Conservation (phyloP, 2,113 vertebrate species). For the Lasiurus cinereus region DNA sequence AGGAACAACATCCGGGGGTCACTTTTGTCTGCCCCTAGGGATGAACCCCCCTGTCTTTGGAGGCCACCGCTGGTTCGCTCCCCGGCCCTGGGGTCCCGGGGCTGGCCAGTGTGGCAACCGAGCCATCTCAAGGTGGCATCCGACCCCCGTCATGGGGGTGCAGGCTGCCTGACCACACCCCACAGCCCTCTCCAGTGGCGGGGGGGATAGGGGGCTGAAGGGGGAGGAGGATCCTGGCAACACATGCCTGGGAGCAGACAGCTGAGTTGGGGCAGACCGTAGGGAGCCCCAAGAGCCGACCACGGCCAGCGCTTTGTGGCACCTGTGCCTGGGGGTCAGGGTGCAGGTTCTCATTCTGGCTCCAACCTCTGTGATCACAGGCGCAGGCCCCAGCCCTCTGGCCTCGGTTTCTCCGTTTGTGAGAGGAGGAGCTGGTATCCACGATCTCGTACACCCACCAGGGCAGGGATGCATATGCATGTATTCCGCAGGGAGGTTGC, state of each 20-base stretch:
- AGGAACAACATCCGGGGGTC: neutral
- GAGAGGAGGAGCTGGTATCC: neutral
- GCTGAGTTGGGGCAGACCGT: neutral
- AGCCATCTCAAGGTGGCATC: too few relatives aligned
- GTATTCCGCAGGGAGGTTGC: neutral
- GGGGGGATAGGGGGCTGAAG: too few relatives aligned
- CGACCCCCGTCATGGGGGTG: neutral
- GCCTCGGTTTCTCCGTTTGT: neutral
- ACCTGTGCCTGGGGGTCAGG: rapidly evolving
- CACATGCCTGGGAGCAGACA: neutral
- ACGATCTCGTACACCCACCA: neutral
- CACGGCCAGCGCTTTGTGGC: neutral
- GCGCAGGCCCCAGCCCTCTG: neutral
- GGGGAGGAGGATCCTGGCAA: neutral
- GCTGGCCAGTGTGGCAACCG: too few relatives aligned
- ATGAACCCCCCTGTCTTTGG: neutral
- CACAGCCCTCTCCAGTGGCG: neutral
- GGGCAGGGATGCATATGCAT: neutral
- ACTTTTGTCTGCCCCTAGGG: neutral
- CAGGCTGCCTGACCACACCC: neutral
- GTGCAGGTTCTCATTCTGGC: neutral
- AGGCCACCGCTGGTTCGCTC: neutral
- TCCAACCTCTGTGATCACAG: neutral
- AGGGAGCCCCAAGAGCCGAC: neutral
- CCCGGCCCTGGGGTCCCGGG: neutral